Evolutionary conservation across 2,113 vertebrate species (phyloP), one percentile per base, ranked within the genome.

Genomic region (Hoplias malabaricus): DNA sequence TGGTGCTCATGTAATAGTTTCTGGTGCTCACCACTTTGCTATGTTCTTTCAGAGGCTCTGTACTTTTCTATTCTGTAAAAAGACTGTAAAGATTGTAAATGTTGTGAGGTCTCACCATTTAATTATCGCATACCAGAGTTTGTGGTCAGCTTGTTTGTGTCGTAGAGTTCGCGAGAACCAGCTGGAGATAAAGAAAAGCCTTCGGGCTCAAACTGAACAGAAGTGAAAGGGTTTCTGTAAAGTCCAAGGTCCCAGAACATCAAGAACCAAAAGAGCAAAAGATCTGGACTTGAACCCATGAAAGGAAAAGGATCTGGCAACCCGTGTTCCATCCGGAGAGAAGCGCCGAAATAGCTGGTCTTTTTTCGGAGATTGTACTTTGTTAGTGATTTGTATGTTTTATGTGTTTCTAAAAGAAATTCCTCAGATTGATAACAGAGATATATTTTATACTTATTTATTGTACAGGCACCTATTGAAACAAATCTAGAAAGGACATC

Each of bases 361-460:
- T 94, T 96, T 95, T 95, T 95, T 96, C 93, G 92, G 95, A 90
- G 86, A 88, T 88, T 82, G 90, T 92, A 90, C 90, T 88, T 84
- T 84, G 87, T 90, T 76, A 80, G 83, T 87, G 83, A 94, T 94
- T 94, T 95, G 87, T 95, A 91, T 91, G 93, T 94, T 88, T 87
- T 80, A 77, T 86, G 89, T 89, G 82, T 94, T 94, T 94, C 93
- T 93, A 87, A 92, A n/a, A n/a, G n/a, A n/a, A 85, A 91, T 90
- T 90, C 74, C 78, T 91, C 91, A 92, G 89, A 88, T 90, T 88
- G 89, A 90, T 92, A 90, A 91, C 90, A 89, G 91, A 96, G 89
- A 94, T 95, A 93, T 98, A 96, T 96, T 96, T 97, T 98, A 91
- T 98, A 97, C 94, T 96, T 96, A 98, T 98, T 98, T 97, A 98